Conservation (phyloP, 2,113 vertebrate genomes). For the Lanius ludovicianus region DNA sequence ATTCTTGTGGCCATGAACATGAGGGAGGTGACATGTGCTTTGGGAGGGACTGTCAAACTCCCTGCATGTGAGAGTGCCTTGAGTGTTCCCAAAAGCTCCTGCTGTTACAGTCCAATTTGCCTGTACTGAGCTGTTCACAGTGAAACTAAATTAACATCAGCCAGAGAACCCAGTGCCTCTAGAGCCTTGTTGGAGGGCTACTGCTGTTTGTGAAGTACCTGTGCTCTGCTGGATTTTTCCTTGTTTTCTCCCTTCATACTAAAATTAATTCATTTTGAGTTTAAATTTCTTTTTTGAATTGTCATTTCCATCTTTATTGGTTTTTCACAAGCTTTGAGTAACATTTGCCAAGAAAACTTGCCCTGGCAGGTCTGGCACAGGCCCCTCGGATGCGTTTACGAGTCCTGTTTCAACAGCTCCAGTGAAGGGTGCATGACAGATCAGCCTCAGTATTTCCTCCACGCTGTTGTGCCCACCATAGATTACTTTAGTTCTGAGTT, state of each 20-base stretch:
- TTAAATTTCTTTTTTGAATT: neutral
- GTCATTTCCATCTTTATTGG: neutral
- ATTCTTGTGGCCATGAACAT: neutral
- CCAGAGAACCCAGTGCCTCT: neutral
- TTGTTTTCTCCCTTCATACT: neutral
- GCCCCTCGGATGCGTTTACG: neutral
- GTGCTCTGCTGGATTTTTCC: neutral
- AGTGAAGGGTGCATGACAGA: neutral
- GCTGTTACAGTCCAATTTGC: neutral
- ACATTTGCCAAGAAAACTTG: neutral
- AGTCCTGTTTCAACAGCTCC: neutral
- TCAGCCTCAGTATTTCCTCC: neutral
- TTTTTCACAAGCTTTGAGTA: neutral
- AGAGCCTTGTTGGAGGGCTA: neutral
- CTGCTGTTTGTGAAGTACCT: neutral
- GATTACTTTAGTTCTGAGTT: neutral
- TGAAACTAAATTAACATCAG: neutral
- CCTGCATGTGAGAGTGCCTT: neutral
- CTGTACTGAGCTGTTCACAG: neutral
- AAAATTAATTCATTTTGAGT: neutral
- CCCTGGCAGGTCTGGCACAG: neutral
- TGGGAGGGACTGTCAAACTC: neutral
- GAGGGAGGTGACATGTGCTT: neutral
- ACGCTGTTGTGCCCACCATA: neutral
- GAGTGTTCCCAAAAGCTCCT: neutral